These are phyloP conservation scores for Malacosoma neustria DNA, from an alignment of 2,888 invertebrate species.

Conservation along the genomic window DNA sequence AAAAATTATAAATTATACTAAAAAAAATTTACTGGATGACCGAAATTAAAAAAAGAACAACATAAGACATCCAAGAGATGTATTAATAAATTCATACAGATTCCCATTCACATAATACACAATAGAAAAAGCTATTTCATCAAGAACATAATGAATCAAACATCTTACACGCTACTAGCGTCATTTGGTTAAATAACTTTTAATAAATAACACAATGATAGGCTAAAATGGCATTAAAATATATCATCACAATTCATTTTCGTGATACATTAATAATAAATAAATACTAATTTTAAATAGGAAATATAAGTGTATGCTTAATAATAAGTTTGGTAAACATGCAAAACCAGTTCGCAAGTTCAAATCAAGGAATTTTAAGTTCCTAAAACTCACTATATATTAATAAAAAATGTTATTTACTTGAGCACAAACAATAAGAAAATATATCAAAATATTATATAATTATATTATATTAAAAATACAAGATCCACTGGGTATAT, in stretches of 20 bases:
- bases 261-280: constrained; percentile 48
- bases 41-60: constrained; percentile 24
- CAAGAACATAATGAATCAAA: constrained; percentile 64
- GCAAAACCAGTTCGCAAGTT: no score
- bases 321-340: no score
- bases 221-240: constrained; percentile 69
- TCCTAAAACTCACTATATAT: no score
- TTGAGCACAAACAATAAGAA: no score
- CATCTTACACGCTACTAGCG: constrained; percentile 62
- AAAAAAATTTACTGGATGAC: no score
- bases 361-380: no score
- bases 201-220: constrained; percentile 60
- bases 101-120: constrained; percentile 61
- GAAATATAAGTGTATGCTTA: no score
- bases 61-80: constrained; percentile 64
- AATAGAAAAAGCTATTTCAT: constrained; percentile 58
- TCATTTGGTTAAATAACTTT: constrained; percentile 70
- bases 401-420: no score
- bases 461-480: no score
- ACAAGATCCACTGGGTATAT: no score
- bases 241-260: constrained; percentile 61
- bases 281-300: constrained; percentile 29
- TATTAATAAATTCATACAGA: constrained; percentile 68
- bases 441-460: no score
- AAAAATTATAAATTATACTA: no score